These are phyloP conservation scores for Cephalopholis sonnerati DNA, from an alignment of 2,113 vertebrate species.

Conservation along the genomic window DNA sequence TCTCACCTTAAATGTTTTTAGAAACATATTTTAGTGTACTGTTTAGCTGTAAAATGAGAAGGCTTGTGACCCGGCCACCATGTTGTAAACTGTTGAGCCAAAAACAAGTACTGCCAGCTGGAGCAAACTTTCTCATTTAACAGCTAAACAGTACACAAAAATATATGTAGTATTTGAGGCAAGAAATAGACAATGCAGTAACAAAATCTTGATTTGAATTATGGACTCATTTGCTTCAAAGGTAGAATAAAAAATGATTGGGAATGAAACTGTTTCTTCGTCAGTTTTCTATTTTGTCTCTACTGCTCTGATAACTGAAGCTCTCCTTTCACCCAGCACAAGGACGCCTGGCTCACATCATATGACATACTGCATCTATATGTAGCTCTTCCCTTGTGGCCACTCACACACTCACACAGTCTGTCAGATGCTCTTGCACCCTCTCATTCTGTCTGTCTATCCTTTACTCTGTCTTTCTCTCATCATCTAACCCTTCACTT, in stretches of 20 bases:
- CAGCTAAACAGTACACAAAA: no score
- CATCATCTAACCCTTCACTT: background rate
- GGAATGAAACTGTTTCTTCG: no score
- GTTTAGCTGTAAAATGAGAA: no score
- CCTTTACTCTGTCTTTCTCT: background rate
- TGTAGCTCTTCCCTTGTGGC: background rate
- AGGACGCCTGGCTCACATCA: background rate
- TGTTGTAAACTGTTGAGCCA: no score
- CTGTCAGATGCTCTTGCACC: background rate
- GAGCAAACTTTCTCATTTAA: no score
- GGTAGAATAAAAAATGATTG: background rate
- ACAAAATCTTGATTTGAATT: no score
- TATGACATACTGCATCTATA: slow-evolving; percentile 6
- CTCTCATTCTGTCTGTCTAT: background rate
- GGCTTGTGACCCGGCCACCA: no score
- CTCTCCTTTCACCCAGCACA: background rate
- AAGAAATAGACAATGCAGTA: no score
- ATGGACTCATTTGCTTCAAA: background rate
- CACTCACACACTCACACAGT: background rate
- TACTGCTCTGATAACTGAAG: background rate
- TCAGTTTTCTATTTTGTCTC: background rate
- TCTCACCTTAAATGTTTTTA: no score
- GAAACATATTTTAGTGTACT: no score
- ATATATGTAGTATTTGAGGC: no score
- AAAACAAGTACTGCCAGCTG: no score